Evolutionary conservation across 35 echinoderm and acorn worm species (phyloP).

Genomic region (Patiria miniata): DNA sequence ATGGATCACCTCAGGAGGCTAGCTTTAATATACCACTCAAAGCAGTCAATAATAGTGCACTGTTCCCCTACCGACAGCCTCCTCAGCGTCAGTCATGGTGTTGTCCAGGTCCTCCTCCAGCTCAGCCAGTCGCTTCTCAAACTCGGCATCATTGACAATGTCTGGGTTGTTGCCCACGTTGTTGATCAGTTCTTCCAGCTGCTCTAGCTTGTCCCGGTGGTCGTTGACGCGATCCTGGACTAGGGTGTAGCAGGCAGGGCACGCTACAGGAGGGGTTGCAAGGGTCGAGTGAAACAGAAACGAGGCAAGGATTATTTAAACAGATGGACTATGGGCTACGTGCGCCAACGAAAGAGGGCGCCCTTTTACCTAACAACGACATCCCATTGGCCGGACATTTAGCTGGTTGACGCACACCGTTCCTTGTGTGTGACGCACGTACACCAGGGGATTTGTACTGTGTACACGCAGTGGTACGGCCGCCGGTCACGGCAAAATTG

Average conservation of each 20-base stretch:
- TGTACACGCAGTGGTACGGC: too few species aligned
- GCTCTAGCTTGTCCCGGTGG: constrained; percentile 67
- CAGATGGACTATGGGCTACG: too few species aligned
- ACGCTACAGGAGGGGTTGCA: constrained; percentile 48
- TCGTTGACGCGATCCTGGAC: constrained; percentile 82
- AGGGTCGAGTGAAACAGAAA: not conserved
- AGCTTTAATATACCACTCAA: too few species aligned
- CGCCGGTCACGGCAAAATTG: not conserved
- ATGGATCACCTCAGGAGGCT: too few species aligned
- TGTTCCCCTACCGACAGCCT: constrained; percentile 30
- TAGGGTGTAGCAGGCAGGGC: constrained; percentile 91
- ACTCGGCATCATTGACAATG: constrained; percentile 82
- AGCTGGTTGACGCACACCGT: too few species aligned
- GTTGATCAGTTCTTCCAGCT: constrained; percentile 61
- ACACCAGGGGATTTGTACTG: too few species aligned
- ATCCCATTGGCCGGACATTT: too few species aligned
- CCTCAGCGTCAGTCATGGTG: constrained; percentile 42
- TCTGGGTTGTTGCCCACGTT: constrained; percentile 56
- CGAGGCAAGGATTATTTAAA: too few species aligned
- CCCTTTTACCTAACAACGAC: too few species aligned
- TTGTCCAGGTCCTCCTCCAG: constrained; percentile 61
- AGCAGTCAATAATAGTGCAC: too few species aligned
- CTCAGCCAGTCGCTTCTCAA: constrained; percentile 74
- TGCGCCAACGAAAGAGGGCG: too few species aligned
- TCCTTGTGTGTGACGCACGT: too few species aligned